These are phyloP conservation scores for Priocnemis perturbator DNA, from an alignment of 2,888 invertebrate species.

Conservation along the genomic window DNA sequence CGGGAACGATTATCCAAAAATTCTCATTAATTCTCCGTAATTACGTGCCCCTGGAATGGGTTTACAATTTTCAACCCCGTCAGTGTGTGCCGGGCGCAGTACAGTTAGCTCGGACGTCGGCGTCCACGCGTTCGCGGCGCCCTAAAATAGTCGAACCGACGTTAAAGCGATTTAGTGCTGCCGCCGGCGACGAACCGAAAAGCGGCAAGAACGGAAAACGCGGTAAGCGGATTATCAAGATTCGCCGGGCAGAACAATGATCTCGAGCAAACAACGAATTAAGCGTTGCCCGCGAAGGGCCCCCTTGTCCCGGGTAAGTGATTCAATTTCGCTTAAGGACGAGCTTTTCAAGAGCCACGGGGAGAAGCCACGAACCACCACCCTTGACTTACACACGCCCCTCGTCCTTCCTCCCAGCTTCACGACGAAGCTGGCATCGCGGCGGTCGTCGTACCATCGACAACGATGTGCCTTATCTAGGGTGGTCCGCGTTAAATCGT, in stretches of 20 bases:
- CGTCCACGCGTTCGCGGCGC: no score
- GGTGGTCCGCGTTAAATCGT: constrained; percentile 68
- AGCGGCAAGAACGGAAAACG: not conserved
- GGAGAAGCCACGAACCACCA: constrained; percentile 1
- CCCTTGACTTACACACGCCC: constrained; percentile 17
- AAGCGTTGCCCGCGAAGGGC: constrained; percentile 29
- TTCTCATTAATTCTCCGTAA: no score
- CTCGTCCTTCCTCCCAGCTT: no score
- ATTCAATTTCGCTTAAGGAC: constrained; percentile 51
- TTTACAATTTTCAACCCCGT: no score
- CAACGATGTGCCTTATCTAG: constrained; percentile 67
- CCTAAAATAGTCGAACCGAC: no score
- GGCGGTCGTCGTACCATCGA: constrained; percentile 20
- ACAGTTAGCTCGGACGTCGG: no score
- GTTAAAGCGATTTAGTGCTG: no score
- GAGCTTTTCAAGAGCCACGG: constrained; percentile 42
- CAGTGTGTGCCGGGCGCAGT: no score
- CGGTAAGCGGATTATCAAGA: constrained; percentile 24
- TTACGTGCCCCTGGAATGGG: no score
- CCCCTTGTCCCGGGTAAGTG: constrained; percentile 40
- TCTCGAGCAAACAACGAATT: constrained; percentile 36
- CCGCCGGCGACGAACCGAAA: no score
- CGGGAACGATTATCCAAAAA: no score
- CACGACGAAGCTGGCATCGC: constrained; percentile 2
- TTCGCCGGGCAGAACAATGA: constrained; percentile 27